Conservation (phyloP, 2,797 vertebrate species). For the Chiroxiphia lanceolata region DNA sequence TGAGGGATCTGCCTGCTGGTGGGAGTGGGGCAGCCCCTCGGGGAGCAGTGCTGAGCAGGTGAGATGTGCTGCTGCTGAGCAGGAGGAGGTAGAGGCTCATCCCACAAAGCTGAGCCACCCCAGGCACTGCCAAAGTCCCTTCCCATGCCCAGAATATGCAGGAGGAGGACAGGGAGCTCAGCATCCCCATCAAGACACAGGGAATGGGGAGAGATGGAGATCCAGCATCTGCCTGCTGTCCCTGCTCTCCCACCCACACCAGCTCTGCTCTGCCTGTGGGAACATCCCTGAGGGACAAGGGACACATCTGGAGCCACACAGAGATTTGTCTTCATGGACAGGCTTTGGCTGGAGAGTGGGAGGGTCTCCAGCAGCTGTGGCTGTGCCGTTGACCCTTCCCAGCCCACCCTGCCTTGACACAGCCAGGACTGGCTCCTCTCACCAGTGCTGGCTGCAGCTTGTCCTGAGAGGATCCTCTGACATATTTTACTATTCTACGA, state of each 20-base stretch:
- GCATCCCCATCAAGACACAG: rapidly evolving
- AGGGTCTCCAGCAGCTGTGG: background rate
- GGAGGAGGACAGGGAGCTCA: background rate
- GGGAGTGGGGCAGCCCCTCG: background rate
- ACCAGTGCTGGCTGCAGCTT: background rate
- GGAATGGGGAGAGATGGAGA: background rate
- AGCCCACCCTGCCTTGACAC: background rate
- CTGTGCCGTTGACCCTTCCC: background rate
- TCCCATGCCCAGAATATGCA: background rate
- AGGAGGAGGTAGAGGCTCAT: background rate
- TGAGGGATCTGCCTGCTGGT: background rate
- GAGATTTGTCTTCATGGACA: background rate
- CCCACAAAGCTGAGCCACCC: background rate
- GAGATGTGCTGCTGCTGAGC: background rate
- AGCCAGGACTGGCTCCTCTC: background rate
- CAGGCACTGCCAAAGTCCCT: background rate
- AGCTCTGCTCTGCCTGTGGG: background rate
- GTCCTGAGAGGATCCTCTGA: background rate
- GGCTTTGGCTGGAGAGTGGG: background rate
- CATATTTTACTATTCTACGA: background rate
- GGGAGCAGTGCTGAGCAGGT: background rate
- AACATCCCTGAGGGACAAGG: background rate
- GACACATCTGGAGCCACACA: background rate
- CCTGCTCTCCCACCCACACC: rapidly evolving
- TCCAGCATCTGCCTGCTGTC: background rate